A percentile compares a stretch with the other conserved stretches of the same genome.
These are phyloP conservation scores for Penaeus vannamei DNA, from an alignment of 1,140 invertebrate genomes.

Conservation along the genomic window DNA sequence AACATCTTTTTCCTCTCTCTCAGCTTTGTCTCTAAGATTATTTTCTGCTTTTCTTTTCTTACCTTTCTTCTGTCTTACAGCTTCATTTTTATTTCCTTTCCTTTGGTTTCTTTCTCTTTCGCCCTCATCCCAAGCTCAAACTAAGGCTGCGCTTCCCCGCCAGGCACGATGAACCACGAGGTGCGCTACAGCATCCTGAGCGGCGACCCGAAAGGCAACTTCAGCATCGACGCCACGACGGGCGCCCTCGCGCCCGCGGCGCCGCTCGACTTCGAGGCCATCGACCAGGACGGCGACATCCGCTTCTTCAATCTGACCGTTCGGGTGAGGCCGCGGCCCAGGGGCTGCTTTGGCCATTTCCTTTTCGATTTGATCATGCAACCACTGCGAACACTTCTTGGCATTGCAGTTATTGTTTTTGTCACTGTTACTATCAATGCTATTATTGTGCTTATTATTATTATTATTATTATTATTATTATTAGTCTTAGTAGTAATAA, in stretches of 20 bases:
- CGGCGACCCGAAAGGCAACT: constrained; percentile 82
- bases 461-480: no score
- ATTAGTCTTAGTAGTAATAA: no score
- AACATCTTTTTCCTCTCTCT: neutral
- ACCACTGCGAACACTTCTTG: no score
- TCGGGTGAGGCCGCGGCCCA: constrained; percentile 69
- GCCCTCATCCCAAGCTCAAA: neutral
- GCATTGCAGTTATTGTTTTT: no score
- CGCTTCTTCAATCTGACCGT: constrained; percentile 83
- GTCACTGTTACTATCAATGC: no score
- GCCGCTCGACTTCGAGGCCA: constrained; percentile 85
- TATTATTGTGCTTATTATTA: no score
- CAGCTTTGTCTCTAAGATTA: neutral
- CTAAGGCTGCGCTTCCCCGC: neutral
- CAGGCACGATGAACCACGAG: constrained; percentile 87
- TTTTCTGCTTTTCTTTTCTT: neutral
- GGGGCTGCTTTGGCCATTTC: neutral
- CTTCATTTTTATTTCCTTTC: neutral
- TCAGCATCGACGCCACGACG: constrained; percentile 82
- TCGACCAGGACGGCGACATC: constrained; percentile 77
- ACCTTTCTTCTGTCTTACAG: neutral
- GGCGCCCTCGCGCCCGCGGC: constrained; percentile 81
- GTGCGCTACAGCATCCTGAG: constrained; percentile 86
- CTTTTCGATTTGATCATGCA: no score
- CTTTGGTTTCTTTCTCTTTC: neutral